phyloP scores from a whole-genome alignment of 2,888 invertebrate species.

The Prenolepis imparis region DNA sequence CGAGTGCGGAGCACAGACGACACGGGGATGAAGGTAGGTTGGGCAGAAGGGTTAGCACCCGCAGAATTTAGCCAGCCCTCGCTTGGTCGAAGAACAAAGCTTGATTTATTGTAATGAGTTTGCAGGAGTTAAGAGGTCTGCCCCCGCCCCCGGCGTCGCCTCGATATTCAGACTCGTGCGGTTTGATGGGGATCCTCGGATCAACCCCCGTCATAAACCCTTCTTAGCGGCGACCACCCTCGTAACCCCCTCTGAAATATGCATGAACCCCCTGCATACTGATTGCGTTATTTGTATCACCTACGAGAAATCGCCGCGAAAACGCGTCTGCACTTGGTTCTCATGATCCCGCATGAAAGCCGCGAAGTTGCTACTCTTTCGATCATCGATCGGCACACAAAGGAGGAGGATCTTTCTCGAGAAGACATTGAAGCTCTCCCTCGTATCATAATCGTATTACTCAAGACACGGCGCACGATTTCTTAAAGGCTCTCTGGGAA shows the following conservation, averaged over 20 bases:
- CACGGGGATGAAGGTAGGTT: conserved; percentile 45
- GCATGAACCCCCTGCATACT: conserved; percentile 85
- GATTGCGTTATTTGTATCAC: conserved; percentile 85
- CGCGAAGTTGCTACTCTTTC: conserved; percentile 36
- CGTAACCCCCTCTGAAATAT: conserved; percentile 83
- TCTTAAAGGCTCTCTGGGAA: conserved; percentile 17
- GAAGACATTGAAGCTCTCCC: conserved; percentile 21
- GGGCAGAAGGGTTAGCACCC: conserved; percentile 79
- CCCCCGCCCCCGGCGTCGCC: conserved; percentile 65
- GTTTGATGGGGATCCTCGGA: conserved; percentile 85
- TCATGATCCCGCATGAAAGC: conserved; percentile 52
- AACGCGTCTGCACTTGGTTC: conserved; percentile 62
- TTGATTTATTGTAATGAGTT: conserved; percentile 87
- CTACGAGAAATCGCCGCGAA: conserved; percentile 75
- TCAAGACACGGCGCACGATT: conserved; percentile 11
- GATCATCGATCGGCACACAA: conserved; percentile 53
- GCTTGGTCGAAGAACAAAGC: conserved; percentile 85
- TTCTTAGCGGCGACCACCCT: conserved; percentile 83
- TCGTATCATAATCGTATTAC: conserved; percentile 36
- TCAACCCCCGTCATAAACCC: conserved; percentile 86
- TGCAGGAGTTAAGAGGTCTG: conserved; percentile 86
- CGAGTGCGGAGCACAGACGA: conserved; percentile 42
- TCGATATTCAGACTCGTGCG: conserved; percentile 84
- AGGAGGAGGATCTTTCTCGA: conserved; percentile 39
- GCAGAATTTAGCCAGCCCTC: conserved; percentile 83